These are phyloP conservation scores for Tragulus kanchil DNA, from an alignment of 2,113 vertebrate species.

Conservation along the genomic window DNA sequence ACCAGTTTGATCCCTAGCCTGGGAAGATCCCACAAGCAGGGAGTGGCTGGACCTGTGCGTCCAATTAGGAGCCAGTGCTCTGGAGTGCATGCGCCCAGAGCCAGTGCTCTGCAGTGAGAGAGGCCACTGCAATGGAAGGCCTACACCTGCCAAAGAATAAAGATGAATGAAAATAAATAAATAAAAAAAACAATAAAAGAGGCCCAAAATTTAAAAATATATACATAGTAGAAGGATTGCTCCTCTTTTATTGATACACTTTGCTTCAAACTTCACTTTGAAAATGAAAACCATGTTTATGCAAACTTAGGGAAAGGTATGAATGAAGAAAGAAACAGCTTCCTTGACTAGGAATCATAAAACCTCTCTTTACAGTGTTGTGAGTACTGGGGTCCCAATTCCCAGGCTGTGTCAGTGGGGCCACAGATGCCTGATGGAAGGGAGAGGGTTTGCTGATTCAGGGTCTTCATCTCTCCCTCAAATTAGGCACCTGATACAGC, in stretches of 20 bases:
- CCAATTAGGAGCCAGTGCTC: no score
- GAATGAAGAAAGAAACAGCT: background rate
- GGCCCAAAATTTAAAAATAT: no score
- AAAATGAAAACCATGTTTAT: background rate
- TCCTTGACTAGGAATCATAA: background rate
- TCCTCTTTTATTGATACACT: background rate
- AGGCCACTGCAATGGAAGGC: no score
- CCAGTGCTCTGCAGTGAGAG: no score
- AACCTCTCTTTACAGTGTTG: background rate
- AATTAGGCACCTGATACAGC: background rate
- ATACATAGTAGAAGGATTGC: background rate
- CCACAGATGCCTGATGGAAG: background rate
- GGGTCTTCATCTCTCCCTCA: background rate
- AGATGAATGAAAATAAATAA: no score
- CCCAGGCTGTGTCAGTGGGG: background rate
- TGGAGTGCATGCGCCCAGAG: no score
- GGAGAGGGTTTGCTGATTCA: background rate
- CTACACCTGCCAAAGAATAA: no score
- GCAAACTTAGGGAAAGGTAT: background rate
- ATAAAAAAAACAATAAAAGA: no score
- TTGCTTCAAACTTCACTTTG: background rate
- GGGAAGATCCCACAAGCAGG: no score
- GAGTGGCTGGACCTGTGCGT: no score
- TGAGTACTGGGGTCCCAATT: background rate
- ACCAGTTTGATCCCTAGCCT: no score